These are phyloP conservation scores for Camponotus fellah DNA, from an alignment of 2,888 invertebrate genomes.

Conservation along the genomic window DNA sequence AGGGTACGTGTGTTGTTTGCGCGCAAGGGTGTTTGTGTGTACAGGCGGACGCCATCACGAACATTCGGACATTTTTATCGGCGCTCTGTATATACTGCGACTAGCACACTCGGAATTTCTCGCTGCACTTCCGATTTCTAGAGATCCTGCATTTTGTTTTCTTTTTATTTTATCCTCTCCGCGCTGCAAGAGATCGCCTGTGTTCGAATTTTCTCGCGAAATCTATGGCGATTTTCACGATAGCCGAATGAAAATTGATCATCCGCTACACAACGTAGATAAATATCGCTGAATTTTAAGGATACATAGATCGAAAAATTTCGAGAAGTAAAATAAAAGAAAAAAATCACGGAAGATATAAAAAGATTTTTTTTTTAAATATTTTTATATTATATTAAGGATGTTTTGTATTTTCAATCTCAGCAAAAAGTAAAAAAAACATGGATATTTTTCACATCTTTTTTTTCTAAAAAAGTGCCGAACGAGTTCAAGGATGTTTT, in stretches of 20 bases:
- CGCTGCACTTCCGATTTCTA: slow-evolving; percentile 46
- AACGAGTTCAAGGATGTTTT: not conserved
- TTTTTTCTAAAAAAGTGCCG: too few species aligned
- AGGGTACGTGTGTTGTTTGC: not conserved
- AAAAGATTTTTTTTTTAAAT: not conserved
- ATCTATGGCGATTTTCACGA: slow-evolving; percentile 2
- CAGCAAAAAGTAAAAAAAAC: too few species aligned
- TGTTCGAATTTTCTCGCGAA: slow-evolving; percentile 34
- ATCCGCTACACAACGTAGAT: not conserved
- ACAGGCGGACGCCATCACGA: slow-evolving; percentile 26
- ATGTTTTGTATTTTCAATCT: too few species aligned
- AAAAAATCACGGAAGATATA: not conserved
- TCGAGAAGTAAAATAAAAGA: not conserved
- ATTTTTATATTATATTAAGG: not conserved
- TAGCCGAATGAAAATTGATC: slow-evolving; percentile 4
- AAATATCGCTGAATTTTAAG: not conserved
- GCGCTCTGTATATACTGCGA: slow-evolving; percentile 42
- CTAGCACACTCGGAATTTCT: slow-evolving; percentile 39
- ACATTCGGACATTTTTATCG: slow-evolving; percentile 45
- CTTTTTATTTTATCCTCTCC: slow-evolving; percentile 28
- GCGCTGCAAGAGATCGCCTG: slow-evolving; percentile 9
- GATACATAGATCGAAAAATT: not conserved
- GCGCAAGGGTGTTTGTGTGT: not conserved
- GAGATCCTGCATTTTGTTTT: slow-evolving; percentile 25
- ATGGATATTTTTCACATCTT: too few species aligned